Conservation (phyloP, 37 sponge, comb jelly and placozoan genomes). For the Diacarnus erythraeanus region DNA sequence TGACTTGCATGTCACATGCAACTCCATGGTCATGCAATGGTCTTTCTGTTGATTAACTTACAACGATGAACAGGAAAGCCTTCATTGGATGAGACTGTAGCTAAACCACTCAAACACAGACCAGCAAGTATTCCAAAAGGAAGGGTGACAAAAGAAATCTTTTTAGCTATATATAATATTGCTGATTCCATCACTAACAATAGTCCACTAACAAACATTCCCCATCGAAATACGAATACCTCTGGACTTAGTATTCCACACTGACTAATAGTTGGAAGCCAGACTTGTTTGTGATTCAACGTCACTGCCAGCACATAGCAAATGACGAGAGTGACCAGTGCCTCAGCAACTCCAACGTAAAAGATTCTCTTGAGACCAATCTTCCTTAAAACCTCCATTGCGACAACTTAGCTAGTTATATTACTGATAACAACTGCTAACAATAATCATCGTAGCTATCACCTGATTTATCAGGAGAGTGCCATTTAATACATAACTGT, state of each 20-base stretch:
- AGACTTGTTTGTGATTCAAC: constrained; percentile 64
- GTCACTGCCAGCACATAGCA: constrained; percentile 79
- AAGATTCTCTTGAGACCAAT: constrained; percentile 22
- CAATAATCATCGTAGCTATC: neutral
- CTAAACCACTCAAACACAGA: constrained; percentile 46
- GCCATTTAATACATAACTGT: too few relatives aligned
- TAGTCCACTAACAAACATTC: constrained; percentile 55
- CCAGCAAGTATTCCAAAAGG: constrained; percentile 49
- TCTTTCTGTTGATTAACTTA: constrained; percentile 15
- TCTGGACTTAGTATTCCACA: constrained; percentile 83
- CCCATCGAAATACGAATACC: constrained; percentile 68
- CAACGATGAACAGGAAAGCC: constrained; percentile 49
- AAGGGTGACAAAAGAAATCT: constrained; percentile 5
- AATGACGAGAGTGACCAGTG: constrained; percentile 47
- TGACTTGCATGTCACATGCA: too few relatives aligned
- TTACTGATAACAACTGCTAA: too few relatives aligned
- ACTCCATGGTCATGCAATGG: too few relatives aligned
- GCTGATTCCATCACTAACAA: constrained; percentile 42
- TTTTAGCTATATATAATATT: constrained; percentile 40
- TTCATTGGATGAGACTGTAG: constrained; percentile 63
- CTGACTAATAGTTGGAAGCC: constrained; percentile 86
- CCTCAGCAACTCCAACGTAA: constrained; percentile 30
- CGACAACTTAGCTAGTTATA: too few relatives aligned
- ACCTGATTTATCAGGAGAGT: too few relatives aligned
- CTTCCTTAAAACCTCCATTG: constrained; percentile 37